Percentiles rank a stretch among this genome's conserved stretches.
Evolutionary conservation across 2,888 invertebrate genomes (phyloP).

Genomic region (Aphrophora alni): DNA sequence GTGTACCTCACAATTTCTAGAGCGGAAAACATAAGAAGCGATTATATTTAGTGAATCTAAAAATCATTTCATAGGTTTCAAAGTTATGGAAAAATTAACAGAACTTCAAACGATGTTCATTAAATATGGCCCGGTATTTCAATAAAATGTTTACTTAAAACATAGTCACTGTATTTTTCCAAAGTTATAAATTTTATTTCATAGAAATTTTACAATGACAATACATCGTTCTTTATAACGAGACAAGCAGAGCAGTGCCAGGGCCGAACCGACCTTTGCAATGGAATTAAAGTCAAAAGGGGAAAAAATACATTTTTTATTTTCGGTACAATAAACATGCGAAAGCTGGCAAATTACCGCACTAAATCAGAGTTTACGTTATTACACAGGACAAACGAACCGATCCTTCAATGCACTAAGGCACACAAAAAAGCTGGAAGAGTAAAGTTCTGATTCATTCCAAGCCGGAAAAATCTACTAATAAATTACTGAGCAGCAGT

Average conservation of each 20-base stretch:
- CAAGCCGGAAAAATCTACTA: conserved; percentile 39
- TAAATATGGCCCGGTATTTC: background rate
- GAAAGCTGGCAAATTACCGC: conserved; percentile 28
- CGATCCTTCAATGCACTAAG: conserved; percentile 1
- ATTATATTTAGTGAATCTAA: too few relatives aligned
- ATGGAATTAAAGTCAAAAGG: too few relatives aligned
- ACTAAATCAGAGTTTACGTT: conserved; percentile 20
- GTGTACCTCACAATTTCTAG: too few relatives aligned
- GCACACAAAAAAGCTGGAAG: conserved; percentile 27
- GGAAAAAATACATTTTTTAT: conserved; percentile 23
- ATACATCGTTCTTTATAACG: background rate
- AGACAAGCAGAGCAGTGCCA: background rate
- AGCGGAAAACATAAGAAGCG: too few relatives aligned
- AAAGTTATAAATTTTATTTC: background rate
- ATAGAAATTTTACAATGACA: background rate
- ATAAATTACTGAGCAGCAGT: conserved; percentile 36
- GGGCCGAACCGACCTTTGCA: too few relatives aligned
- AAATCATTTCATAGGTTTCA: too few relatives aligned
- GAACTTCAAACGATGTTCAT: too few relatives aligned
- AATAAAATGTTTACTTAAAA: background rate
- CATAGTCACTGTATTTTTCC: too few relatives aligned
- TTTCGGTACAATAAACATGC: conserved; percentile 33
- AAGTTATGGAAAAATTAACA: too few relatives aligned
- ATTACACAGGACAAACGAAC: background rate
- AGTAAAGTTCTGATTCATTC: conserved; percentile 11